A percentile compares a stretch with the other conserved stretches of the same genome.
Evolutionary conservation across 2,113 vertebrate species (phyloP).

Genomic region (Struthio camelus): DNA sequence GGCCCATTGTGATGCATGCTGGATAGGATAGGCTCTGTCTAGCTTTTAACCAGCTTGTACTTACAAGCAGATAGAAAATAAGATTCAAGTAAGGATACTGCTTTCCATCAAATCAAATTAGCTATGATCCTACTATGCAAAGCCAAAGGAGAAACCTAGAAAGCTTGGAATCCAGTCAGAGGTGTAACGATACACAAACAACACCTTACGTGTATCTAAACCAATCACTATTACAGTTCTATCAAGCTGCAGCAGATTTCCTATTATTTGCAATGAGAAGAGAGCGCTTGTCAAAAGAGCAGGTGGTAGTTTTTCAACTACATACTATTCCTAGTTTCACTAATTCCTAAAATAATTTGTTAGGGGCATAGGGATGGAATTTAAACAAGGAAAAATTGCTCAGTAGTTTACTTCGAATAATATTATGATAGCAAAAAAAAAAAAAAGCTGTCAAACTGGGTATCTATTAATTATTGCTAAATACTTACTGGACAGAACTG

Average conservation of each 20-base stretch:
- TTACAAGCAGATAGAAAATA: background rate
- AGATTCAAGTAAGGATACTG: background rate
- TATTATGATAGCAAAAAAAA: background rate
- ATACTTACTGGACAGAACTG: constrained; percentile 81
- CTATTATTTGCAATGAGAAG: background rate
- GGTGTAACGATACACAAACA: background rate
- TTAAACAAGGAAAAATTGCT: background rate
- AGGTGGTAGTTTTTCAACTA: background rate
- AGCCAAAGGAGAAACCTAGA: background rate
- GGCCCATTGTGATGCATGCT: background rate
- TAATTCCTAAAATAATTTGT: background rate
- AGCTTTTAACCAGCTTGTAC: background rate
- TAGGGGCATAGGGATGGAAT: background rate
- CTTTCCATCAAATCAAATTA: background rate
- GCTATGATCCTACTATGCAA: background rate
- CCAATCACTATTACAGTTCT: background rate
- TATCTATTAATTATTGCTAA: background rate
- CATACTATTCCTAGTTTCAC: background rate
- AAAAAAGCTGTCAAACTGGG: background rate
- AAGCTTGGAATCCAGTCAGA: background rate
- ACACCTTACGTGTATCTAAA: background rate
- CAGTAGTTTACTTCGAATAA: background rate
- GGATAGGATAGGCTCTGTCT: background rate
- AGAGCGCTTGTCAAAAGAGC: background rate
- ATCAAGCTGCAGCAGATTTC: background rate